Base-by-base conservation (phyloP, 2,888 invertebrate genomes). In the Dichetophora obliterata region DNA sequence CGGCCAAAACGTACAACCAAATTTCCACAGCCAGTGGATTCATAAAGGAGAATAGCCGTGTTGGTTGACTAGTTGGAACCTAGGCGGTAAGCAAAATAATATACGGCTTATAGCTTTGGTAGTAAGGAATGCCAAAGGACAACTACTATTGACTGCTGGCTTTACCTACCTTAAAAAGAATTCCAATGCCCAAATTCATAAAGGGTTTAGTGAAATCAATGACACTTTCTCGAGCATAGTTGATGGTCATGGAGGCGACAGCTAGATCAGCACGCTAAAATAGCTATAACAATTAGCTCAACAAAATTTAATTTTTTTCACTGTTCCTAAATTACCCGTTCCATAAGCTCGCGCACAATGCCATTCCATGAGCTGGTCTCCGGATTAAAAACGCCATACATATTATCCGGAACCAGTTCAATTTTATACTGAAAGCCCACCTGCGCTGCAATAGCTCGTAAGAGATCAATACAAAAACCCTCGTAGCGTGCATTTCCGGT, bases 171-270 rank as follows among this genome's bases (percentile, higher is more conserved):
- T 97, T 97, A 90, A 97, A 98, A 48, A 98, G 90, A 86, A 99
- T 99, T 27, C 97, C 96, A 79, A 98, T 98, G 43, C 98, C 98
- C 16, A 98, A 92, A 88, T 98, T 98, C 96, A 99, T 97, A 90
- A 98, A 99, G 0, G 98, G 99, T 86, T 98, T 98, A 0, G 98
- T 98, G 89, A 99, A 99, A 89, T 98, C 98, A 77, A 99, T 97
- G 95, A 89, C 89, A 82, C 89, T 89, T 88, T 98, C 98, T 22
- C 99, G 90, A 0, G 98, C 97, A 89, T 98, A 98, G 90, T 97
- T 98, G 83, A 99, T 99, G 2, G 98, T 99, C 94, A 99, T 96
- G 0, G 98, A 97, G 0, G 97, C 98, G 0, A 98, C 97, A 0
- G 98, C 98, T 82, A 99, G 91, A 88, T 99, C 98, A 0, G 98